phyloP scores from a whole-genome alignment of 2,888 invertebrate species.

The Beris chalybata region DNA sequence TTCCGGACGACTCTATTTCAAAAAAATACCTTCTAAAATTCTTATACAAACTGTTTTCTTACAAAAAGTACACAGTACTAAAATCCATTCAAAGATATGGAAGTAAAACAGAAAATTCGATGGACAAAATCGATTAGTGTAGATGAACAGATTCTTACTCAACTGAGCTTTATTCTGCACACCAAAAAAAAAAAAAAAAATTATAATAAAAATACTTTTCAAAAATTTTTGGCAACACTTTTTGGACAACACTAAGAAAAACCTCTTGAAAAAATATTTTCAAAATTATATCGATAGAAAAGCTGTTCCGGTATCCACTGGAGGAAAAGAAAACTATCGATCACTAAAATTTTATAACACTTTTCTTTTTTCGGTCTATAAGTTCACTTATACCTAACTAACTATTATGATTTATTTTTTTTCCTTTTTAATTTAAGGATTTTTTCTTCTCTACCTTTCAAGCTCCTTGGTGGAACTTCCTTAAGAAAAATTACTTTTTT shows the following conservation, averaged over 20 bases:
- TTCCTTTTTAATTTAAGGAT: slow-evolving; percentile 1
- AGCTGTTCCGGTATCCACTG: neutral
- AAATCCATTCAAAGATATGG: no score
- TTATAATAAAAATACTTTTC: neutral
- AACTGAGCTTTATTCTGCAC: neutral
- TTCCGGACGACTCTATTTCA: no score
- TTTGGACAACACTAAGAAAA: neutral
- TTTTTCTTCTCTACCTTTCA: slow-evolving; percentile 21
- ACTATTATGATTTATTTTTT: neutral
- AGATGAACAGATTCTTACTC: neutral
- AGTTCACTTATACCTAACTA: no score
- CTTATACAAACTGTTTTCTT: no score
- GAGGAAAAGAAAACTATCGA: slow-evolving; percentile 2
- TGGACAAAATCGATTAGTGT: no score
- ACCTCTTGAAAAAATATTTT: neutral
- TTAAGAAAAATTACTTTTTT: slow-evolving; percentile 15
- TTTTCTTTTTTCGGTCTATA: neutral
- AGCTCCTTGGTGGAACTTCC: slow-evolving; percentile 19
- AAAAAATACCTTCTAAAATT: no score
- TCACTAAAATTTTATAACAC: slow-evolving; percentile 16
- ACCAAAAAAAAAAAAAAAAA: neutral
- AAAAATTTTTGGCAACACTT: neutral
- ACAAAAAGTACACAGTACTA: no score
- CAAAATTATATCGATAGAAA: neutral
- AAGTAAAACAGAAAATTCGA: no score